phyloP scores from a whole-genome alignment of 2,113 vertebrate species.

The Triplophysa siluroides region DNA sequence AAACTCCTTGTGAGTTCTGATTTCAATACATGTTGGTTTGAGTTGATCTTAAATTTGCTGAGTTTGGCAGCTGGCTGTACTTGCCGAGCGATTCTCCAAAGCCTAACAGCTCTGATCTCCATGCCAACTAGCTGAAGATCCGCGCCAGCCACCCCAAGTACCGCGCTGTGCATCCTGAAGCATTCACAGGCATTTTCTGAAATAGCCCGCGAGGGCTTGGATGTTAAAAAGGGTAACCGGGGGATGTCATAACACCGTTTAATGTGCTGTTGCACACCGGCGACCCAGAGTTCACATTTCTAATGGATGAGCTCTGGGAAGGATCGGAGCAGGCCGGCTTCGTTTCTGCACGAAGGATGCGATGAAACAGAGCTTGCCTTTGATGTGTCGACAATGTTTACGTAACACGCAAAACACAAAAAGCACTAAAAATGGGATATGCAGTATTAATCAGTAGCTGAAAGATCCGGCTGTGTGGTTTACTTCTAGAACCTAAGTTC shows the following conservation, averaged over 20 bases:
- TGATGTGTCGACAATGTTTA: conserved; percentile 43
- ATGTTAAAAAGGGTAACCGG: conserved; percentile 58
- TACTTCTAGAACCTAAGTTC: conserved; percentile 59
- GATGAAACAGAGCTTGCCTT: conserved; percentile 20
- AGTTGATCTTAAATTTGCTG: conserved; percentile 22
- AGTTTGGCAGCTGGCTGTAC: conserved; percentile 22
- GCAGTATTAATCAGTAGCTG: conserved; percentile 24
- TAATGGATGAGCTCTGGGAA: conserved; percentile 57
- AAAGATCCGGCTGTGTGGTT: conserved; percentile 51
- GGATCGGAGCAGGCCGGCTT: conserved; percentile 45
- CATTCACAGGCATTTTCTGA: conserved; percentile 55
- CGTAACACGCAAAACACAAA: neutral
- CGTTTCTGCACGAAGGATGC: conserved; percentile 4
- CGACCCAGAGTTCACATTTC: conserved; percentile 47
- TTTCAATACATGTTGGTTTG: neutral
- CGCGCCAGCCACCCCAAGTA: neutral
- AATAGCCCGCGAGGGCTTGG: conserved; percentile 47
- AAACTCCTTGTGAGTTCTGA: neutral
- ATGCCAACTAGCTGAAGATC: conserved; percentile 29
- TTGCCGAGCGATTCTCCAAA: conserved; percentile 2
- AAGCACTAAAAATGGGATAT: neutral
- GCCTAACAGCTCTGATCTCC: conserved; percentile 6
- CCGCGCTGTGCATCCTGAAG: neutral
- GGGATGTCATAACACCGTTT: conserved; percentile 59
- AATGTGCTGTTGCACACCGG: conserved; percentile 45